Evolutionary conservation across 2,888 invertebrate species (phyloP).

Genomic region (Trachelus iudaicus): DNA sequence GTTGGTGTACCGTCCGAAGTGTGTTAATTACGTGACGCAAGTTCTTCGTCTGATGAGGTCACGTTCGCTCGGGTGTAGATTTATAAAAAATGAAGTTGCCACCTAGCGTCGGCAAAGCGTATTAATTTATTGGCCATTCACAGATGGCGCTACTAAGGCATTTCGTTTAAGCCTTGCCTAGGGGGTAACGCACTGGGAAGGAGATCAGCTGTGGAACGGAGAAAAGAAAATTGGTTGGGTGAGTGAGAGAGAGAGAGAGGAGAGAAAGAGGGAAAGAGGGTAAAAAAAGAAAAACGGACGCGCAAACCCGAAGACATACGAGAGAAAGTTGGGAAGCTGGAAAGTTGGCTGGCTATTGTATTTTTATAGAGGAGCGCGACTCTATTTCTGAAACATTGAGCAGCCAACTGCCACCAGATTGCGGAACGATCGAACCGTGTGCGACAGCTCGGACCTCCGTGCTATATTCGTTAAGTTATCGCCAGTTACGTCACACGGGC

Average conservation of each 20-base stretch:
- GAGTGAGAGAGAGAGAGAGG: too few species aligned
- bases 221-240: too few species aligned
- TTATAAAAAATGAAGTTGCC: neutral
- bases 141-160: neutral
- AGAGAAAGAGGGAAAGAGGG: neutral
- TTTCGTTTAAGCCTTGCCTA: too few species aligned
- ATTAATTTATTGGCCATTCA: constrained; percentile 14
- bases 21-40: neutral
- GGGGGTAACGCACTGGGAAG: neutral
- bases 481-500: constrained; percentile 7
- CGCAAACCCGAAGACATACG: constrained; percentile 15
- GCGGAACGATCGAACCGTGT: constrained; percentile 24
- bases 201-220: neutral
- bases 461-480: constrained; percentile 20
- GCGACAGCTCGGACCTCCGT: constrained; percentile 13
- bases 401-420: constrained; percentile 24
- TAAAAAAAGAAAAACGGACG: constrained; percentile 10
- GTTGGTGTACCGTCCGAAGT: too few species aligned
- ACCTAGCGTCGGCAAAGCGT: neutral
- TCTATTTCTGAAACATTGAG: constrained; percentile 25
- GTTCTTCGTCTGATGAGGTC: neutral
- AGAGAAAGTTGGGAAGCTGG: neutral
- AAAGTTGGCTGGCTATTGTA: constrained; percentile 22
- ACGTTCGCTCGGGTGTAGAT: neutral
- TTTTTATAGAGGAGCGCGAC: constrained; percentile 18